Evolutionary conservation across 1,140 invertebrate species (phyloP), one percentile per base, ranked within the genome.

Genomic region (Anastrepha obliqua): DNA sequence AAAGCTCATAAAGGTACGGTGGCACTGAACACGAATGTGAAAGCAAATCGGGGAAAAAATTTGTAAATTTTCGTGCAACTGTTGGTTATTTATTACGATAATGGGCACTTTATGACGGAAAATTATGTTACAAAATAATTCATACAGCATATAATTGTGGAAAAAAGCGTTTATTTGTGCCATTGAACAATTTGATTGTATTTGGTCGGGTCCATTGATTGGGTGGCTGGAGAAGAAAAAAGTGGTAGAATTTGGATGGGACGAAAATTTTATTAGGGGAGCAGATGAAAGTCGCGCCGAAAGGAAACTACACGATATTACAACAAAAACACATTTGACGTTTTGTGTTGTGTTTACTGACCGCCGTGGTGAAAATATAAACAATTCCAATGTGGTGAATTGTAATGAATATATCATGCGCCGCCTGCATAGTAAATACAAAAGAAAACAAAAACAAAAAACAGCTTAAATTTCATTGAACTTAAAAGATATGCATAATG

Each of bases 1-100:
- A 81, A 81, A 55, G 47, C 74, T 20, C 74, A n/a, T 55, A 44
- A 74, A 81, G 74, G 74, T 81, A 81, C 47, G 15, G 51, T 81
- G 51, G 70, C 70, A 81, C 74, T 42, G 74, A 81, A 81, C 74
- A 81, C 74, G 47, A 81, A 81, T 81, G 74, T 81, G 74, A 81
- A 81, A 81, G 74, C 47, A 81, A 81, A 81, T 81, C 11, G 51
- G 51, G 6, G 74, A 74, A 74, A 74, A 74, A 42, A 74, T 74
- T 74, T 20, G 74, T 55, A 51, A 74, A 55, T 55, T 81, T 81
- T 81, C 55, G 47, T 51, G 74, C 74, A 81, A 81, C 47, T 81
- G 74, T 81, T 74, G 67, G 42, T 44, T 55, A 55, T 55, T 55
- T 81, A 81, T 55, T 81, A n/a, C 51, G 55, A 5, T 55, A 81